A percentile compares a stretch with the other conserved stretches of the same genome.
Conservation (phyloP, 35 echinoderm and acorn worm species). For the Diadema setosum region DNA sequence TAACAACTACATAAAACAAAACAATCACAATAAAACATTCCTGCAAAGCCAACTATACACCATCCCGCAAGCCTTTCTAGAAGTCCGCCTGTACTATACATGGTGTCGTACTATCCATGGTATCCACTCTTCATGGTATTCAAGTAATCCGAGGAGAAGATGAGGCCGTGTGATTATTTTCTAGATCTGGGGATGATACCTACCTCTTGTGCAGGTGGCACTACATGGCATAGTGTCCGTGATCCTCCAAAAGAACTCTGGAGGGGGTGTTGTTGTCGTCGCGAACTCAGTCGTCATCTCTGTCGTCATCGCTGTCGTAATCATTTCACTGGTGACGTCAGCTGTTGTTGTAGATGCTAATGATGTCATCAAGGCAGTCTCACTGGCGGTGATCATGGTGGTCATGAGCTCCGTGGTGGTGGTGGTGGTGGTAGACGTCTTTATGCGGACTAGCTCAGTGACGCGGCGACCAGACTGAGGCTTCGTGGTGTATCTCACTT, state of each 20-base stretch:
- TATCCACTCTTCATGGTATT: too few species aligned
- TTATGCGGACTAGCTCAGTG: neutral
- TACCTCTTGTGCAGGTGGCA: constrained; percentile 46
- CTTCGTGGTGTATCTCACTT: neutral
- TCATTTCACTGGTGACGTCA: neutral
- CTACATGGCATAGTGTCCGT: constrained; percentile 39
- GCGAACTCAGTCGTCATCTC: neutral
- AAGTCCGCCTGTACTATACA: too few species aligned
- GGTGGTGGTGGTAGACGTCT: neutral
- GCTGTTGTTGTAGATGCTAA: neutral
- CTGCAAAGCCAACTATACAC: too few species aligned
- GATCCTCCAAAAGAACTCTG: neutral
- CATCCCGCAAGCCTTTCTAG: too few species aligned
- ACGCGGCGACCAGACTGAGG: neutral
- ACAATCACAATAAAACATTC: too few species aligned
- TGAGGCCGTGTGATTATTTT: too few species aligned
- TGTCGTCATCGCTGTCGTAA: neutral
- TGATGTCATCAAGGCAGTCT: neutral
- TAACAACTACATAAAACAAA: too few species aligned
- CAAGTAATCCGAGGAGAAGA: too few species aligned
- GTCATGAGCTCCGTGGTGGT: neutral
- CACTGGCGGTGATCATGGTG: neutral
- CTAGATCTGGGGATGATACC: too few species aligned
- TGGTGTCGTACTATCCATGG: too few species aligned
- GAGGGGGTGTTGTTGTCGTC: neutral